These are phyloP conservation scores for Spinibarbus caldwelli DNA, from an alignment of 2,797 vertebrate genomes.

Conservation along the genomic window DNA sequence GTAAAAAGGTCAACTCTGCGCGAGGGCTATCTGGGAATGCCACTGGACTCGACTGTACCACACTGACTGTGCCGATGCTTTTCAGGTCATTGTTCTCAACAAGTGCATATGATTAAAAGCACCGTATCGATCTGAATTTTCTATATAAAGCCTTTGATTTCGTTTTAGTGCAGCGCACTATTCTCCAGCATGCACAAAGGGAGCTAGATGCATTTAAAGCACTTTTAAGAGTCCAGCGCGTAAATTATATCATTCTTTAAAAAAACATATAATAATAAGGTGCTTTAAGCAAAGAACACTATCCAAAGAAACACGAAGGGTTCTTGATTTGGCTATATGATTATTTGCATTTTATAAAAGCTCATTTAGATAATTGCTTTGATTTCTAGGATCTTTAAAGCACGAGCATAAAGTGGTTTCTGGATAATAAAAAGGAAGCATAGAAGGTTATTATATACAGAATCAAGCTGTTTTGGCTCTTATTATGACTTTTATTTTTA, in stretches of 20 bases:
- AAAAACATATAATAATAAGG: not conserved
- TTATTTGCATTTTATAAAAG: not conserved
- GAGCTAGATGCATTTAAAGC: not conserved
- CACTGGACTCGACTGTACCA: slow-evolving; percentile 24
- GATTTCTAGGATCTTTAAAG: not conserved
- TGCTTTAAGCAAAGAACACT: not conserved
- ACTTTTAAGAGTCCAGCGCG: not conserved
- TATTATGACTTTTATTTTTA: slow-evolving; percentile 11
- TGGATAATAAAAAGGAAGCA: slow-evolving; percentile 1
- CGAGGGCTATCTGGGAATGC: slow-evolving; percentile 26
- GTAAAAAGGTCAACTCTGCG: slow-evolving; percentile 40
- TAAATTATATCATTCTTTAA: not conserved
- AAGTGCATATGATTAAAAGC: slow-evolving; percentile 40
- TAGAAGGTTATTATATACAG: not conserved
- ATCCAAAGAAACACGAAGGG: not conserved
- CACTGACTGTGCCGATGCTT: slow-evolving; percentile 29
- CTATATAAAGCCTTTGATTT: slow-evolving; percentile 12
- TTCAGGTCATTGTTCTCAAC: slow-evolving; percentile 30
- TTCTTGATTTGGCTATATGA: not conserved
- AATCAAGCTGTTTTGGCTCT: not conserved
- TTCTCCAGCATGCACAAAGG: slow-evolving; percentile 6
- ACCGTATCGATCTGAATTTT: slow-evolving; percentile 21
- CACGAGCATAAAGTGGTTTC: not conserved
- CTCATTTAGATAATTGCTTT: not conserved
- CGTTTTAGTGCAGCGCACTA: not conserved